Evolutionary conservation across 2,797 vertebrate genomes (phyloP).

Genomic region (Acanthurus tractus): DNA sequence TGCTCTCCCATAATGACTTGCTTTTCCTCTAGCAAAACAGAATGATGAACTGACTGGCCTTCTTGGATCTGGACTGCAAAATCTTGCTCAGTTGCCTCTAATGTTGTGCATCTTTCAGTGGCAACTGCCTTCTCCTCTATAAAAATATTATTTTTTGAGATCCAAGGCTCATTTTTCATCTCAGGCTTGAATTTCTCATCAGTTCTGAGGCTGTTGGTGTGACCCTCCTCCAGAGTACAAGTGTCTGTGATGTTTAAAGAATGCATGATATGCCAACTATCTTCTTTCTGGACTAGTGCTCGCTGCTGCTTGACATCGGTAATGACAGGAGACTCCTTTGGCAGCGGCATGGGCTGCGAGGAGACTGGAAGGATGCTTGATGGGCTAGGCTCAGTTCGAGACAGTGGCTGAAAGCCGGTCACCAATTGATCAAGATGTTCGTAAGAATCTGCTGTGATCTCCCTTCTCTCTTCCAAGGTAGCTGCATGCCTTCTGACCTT

Average conservation of each 20-base stretch:
- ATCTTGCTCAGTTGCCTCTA: slow-evolving; percentile 86
- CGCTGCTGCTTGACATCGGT: slow-evolving; percentile 77
- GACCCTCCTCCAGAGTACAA: slow-evolving; percentile 79
- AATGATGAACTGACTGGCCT: slow-evolving; percentile 86
- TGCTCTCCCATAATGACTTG: slow-evolving; percentile 82
- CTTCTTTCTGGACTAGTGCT: slow-evolving; percentile 85
- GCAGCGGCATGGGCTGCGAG: slow-evolving; percentile 73
- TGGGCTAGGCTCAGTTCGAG: slow-evolving; percentile 72
- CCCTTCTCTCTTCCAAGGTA: slow-evolving; percentile 78
- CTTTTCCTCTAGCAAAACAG: slow-evolving; percentile 87
- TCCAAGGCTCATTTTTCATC: slow-evolving; percentile 78
- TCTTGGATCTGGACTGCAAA: slow-evolving; percentile 87
- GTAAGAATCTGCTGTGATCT: slow-evolving; percentile 78
- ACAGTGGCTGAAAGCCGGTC: slow-evolving; percentile 59
- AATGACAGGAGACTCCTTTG: slow-evolving; percentile 83
- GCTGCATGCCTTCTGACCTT: slow-evolving; percentile 75
- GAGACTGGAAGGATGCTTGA: slow-evolving; percentile 75
- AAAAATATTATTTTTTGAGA: slow-evolving; percentile 77
- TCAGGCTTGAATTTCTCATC: slow-evolving; percentile 70
- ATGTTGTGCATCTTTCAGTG: slow-evolving; percentile 79
- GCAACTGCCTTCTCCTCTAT: slow-evolving; percentile 80
- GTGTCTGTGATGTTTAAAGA: slow-evolving; percentile 81
- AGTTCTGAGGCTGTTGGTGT: slow-evolving; percentile 67
- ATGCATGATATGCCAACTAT: slow-evolving; percentile 81
- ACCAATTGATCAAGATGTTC: slow-evolving; percentile 73